These are phyloP conservation scores for Callorhinus ursinus DNA, from an alignment of 2,113 vertebrate species.

Conservation along the genomic window DNA sequence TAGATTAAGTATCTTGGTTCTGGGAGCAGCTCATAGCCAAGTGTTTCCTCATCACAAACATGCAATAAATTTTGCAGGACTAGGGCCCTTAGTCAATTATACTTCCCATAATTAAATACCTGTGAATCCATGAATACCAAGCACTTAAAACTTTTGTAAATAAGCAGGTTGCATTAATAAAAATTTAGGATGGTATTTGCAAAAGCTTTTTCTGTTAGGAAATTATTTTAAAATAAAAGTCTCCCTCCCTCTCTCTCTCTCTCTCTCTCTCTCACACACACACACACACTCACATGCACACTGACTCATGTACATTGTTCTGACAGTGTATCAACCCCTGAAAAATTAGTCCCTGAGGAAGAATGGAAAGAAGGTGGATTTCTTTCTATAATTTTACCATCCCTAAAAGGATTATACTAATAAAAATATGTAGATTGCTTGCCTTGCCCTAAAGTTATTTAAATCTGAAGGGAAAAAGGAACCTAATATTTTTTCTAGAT, in stretches of 20 bases:
- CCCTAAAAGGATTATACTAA: conserved; percentile 49
- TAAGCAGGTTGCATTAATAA: neutral
- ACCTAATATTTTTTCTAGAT: neutral
- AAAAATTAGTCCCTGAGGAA: neutral
- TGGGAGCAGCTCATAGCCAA: neutral
- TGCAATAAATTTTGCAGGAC: neutral
- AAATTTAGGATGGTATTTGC: neutral
- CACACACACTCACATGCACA: neutral
- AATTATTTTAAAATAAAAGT: neutral
- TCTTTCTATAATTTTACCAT: neutral
- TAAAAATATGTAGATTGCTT: neutral
- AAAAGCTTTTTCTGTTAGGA: neutral
- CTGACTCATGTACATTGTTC: neutral
- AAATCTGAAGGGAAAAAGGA: neutral
- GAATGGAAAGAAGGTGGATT: neutral
- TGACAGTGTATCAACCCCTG: neutral
- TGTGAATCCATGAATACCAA: neutral
- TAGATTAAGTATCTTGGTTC: neutral
- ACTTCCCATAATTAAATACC: neutral
- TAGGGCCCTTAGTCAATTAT: neutral
- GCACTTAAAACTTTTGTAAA: neutral
- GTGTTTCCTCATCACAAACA: neutral
- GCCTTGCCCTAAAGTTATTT: neutral
- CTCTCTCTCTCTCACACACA: neutral
- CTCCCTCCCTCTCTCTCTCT: neutral